Percentiles rank a stretch among this genome's conserved stretches.
These are phyloP conservation scores for Oligia fasciuncula DNA, from an alignment of 2,888 invertebrate species.

Conservation along the genomic window DNA sequence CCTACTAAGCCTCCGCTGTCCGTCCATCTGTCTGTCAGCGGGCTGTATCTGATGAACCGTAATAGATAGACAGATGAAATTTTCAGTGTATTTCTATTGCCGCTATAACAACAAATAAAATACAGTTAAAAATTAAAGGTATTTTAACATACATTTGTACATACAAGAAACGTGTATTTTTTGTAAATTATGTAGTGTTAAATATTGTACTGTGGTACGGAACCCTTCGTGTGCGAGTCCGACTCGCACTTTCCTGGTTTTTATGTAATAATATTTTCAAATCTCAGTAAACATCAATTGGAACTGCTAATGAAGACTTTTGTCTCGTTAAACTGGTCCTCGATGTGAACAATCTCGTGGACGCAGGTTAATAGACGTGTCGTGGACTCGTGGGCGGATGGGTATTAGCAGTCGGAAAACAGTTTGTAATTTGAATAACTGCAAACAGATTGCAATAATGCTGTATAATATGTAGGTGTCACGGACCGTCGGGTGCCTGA, in stretches of 20 bases:
- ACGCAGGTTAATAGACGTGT: slow-evolving; percentile 42
- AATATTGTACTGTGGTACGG: not conserved
- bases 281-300: slow-evolving; percentile 34
- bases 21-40: not conserved
- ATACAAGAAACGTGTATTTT: not conserved
- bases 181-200: not conserved
- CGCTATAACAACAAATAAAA: not conserved
- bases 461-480: slow-evolving; percentile 50
- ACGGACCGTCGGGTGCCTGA: slow-evolving; percentile 34
- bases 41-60: not conserved
- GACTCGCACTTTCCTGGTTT: slow-evolving; percentile 39
- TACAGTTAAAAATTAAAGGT: not conserved
- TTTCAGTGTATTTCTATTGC: not conserved
- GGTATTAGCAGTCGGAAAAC: slow-evolving; percentile 54
- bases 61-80: not conserved
- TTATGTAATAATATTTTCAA: slow-evolving; percentile 36
- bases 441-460: slow-evolving; percentile 60
- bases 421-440: slow-evolving; percentile 60
- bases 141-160: no score
- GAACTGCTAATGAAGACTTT: slow-evolving; percentile 52
- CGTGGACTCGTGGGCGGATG: slow-evolving; percentile 47
- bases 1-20: not conserved
- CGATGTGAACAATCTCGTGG: slow-evolving; percentile 33
- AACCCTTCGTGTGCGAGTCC: not conserved
- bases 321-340: slow-evolving; percentile 25